These are phyloP conservation scores for Lepus europaeus DNA, from an alignment of 2,113 vertebrate genomes.

Conservation along the genomic window DNA sequence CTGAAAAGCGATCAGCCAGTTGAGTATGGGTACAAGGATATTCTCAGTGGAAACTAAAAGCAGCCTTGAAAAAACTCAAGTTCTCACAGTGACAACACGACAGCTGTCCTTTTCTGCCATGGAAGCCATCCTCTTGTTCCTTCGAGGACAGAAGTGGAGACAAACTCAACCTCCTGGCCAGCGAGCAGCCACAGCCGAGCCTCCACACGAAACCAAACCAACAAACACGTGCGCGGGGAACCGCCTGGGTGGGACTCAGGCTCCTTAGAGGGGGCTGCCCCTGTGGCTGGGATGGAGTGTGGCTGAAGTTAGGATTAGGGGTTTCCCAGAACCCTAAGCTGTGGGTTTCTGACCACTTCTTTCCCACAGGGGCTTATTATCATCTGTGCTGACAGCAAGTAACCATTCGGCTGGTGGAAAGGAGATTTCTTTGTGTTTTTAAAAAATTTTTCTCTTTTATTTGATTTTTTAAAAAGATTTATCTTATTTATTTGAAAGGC, in stretches of 20 bases:
- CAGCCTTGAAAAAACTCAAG: neutral
- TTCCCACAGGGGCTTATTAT: neutral
- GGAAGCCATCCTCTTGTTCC: neutral
- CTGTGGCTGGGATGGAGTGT: accelerated
- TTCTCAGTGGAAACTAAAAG: neutral
- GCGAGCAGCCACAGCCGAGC: neutral
- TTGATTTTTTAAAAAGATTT: too few relatives aligned
- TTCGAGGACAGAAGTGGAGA: neutral
- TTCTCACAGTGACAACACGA: neutral
- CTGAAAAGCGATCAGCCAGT: neutral
- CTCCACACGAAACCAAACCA: neutral
- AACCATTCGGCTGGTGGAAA: too few relatives aligned
- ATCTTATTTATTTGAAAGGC: too few relatives aligned
- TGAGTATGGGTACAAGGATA: too few relatives aligned
- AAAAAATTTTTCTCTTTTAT: too few relatives aligned
- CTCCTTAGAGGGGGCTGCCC: accelerated
- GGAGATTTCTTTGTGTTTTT: too few relatives aligned
- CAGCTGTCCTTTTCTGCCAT: neutral
- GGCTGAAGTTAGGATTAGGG: neutral
- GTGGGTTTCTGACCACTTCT: neutral
- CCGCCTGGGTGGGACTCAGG: accelerated
- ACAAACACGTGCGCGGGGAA: neutral
- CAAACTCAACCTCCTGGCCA: neutral
- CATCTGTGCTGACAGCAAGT: neutral
- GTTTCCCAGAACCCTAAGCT: neutral